Conservation (phyloP, 1,140 invertebrate genomes). For the Drosophila ananassae region DNA sequence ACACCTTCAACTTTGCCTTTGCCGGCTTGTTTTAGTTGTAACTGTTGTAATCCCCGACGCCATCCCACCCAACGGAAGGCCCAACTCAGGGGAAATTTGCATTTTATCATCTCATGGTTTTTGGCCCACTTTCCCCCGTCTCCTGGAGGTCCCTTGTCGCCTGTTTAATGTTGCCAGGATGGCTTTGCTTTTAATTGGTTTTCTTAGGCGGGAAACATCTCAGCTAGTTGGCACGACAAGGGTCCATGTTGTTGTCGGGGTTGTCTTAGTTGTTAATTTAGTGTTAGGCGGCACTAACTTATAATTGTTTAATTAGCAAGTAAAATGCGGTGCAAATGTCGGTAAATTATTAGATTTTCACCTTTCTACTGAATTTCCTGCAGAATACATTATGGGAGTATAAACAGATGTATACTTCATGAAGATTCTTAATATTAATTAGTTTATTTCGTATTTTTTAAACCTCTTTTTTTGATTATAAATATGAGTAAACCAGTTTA, state of each 20-base stretch:
- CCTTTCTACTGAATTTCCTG: background rate
- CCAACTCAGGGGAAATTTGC: slow-evolving; percentile 76
- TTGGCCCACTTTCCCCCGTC: slow-evolving; percentile 4
- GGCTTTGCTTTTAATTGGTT: slow-evolving; percentile 80
- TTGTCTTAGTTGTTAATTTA: slow-evolving; percentile 65
- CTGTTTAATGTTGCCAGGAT: slow-evolving; percentile 46
- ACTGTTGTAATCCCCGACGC: slow-evolving; percentile 37
- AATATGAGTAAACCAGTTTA: background rate
- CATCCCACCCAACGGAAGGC: slow-evolving; percentile 1
- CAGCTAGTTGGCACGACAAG: slow-evolving; percentile 15
- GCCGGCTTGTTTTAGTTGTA: slow-evolving; percentile 48
- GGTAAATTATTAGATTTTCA: slow-evolving; percentile 68
- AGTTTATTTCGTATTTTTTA: background rate
- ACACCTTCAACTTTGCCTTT: slow-evolving; percentile 60
- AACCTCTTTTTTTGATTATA: background rate
- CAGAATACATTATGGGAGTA: background rate
- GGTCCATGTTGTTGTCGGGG: slow-evolving; percentile 21
- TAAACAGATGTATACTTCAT: background rate
- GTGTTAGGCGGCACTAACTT: slow-evolving; percentile 60
- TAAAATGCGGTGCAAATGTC: slow-evolving; percentile 75
- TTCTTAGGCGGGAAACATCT: slow-evolving; percentile 55
- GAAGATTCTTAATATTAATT: background rate
- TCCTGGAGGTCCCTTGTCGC: slow-evolving; percentile 25
- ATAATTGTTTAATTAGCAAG: slow-evolving; percentile 81
- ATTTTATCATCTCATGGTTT: slow-evolving; percentile 73